phyloP scores from a whole-genome alignment of 1,140 invertebrate genomes.

The Ephestia elutella region DNA sequence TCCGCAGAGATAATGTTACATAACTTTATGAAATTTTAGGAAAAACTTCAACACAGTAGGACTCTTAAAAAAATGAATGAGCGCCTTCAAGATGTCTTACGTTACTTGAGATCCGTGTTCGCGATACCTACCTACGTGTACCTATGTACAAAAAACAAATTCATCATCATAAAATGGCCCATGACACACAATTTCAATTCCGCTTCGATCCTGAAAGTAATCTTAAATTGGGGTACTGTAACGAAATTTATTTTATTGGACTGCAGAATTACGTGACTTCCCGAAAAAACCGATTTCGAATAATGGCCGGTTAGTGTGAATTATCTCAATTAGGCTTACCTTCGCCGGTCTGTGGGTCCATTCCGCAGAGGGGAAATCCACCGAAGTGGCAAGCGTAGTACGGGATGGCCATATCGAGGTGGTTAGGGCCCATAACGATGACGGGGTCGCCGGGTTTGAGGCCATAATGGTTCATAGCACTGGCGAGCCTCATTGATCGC shows the following conservation, averaged over 20 bases:
- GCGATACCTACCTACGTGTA: too few species aligned
- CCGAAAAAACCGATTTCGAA: background rate
- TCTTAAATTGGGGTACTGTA: background rate
- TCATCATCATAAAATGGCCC: background rate
- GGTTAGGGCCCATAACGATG: slow-evolving; percentile 24
- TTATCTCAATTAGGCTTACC: slow-evolving; percentile 10
- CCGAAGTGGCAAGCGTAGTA: slow-evolving; percentile 31
- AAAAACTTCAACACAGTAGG: too few species aligned
- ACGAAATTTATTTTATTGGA: background rate
- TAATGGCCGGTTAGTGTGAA: background rate
- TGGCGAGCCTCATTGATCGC: slow-evolving; percentile 21
- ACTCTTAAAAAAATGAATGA: too few species aligned
- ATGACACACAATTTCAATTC: too few species aligned
- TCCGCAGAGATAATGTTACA: too few species aligned
- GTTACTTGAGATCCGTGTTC: too few species aligned
- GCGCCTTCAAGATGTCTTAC: too few species aligned
- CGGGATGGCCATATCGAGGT: slow-evolving; percentile 28
- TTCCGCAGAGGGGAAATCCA: slow-evolving; percentile 24
- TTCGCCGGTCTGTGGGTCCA: slow-evolving; percentile 19
- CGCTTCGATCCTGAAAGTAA: background rate
- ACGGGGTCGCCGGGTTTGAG: slow-evolving; percentile 24
- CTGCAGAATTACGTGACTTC: background rate
- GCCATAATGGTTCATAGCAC: slow-evolving; percentile 25
- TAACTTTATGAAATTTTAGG: too few species aligned
- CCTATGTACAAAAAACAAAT: too few species aligned